Base-by-base conservation (phyloP, 2,113 vertebrate species). In the Damaliscus lunatus region DNA sequence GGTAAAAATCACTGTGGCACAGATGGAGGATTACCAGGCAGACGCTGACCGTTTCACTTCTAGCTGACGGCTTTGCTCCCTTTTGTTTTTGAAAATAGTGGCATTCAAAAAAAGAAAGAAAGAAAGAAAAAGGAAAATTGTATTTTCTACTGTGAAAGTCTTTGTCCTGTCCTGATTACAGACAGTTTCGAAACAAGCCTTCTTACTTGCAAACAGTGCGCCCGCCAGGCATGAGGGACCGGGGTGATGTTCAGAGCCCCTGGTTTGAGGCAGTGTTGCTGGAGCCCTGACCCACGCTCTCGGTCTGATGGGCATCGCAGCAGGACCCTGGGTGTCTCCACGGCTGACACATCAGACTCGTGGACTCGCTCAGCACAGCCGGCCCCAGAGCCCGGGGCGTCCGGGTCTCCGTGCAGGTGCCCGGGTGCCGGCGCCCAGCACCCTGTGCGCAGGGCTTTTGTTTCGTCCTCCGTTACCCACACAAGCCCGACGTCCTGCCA, bases 11-110 rank as follows among this genome's bases (percentile, higher is more conserved):
- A 7, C 43, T 78, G 50, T 83, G 53, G 64, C 78, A 83, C 84
- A 94, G 88, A 89, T 96, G 97, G 92, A 86, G 91, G 96, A 57
- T 77, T 10, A 74, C 59, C 82, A 62, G 21, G 53, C 19, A 85
- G 90, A 88, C 8, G n/a, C 74, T 21, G 57, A 80, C 43, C 33
- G 9, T 82, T 90, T 86, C 53, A 86, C 64, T 90, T 88, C 29
- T 6, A 15, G 81, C 5, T 77, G 31, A 85, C 78, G 53, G 36
- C 82, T 96, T 95, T 71, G 43, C 27, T 71, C 33, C 64, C 29
- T 52, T 95, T 89, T 91, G 74, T 31, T 96, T 87, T 92, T 90
- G 23, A 90, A 89, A 87, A 92, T 15, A 83, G 29, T 46, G 80
- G 13, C 17, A 33, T 60, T 59, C 87, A 90, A 74, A 21, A 94